Conservation (phyloP, 2,113 vertebrate genomes). For the Amphiprion ocellaris region DNA sequence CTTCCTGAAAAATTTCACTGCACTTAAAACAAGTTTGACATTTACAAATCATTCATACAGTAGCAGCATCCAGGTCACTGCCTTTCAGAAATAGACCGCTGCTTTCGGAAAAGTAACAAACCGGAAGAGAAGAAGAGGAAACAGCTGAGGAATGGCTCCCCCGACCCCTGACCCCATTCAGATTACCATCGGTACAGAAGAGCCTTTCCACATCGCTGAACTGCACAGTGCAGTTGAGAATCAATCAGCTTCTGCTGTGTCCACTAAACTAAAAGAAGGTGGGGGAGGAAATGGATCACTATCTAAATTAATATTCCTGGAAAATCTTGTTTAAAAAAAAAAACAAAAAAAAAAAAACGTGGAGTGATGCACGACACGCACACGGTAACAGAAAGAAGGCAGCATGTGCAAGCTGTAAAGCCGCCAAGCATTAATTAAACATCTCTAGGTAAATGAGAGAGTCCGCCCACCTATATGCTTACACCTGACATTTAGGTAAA, state of each 20-base stretch:
- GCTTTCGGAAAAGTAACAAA: background rate
- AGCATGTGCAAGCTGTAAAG: constrained; percentile 43
- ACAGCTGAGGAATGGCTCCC: constrained; percentile 23
- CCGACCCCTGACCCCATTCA: constrained; percentile 37
- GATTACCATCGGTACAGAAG: background rate
- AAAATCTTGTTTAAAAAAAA: background rate
- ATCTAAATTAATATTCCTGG: constrained; percentile 7
- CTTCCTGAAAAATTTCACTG: too few relatives aligned
- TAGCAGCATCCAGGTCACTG: constrained; percentile 20
- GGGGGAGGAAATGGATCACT: background rate
- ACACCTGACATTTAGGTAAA: constrained; percentile 61
- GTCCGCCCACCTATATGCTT: constrained; percentile 37
- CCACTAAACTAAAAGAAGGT: background rate
- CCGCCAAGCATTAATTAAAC: constrained; percentile 51
- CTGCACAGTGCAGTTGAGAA: background rate
- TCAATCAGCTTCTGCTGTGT: background rate
- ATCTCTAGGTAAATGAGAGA: constrained; percentile 31
- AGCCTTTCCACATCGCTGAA: constrained; percentile 11
- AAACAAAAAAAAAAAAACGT: background rate
- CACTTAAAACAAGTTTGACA: background rate
- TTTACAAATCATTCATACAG: background rate
- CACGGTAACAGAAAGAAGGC: background rate
- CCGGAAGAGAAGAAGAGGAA: constrained; percentile 5
- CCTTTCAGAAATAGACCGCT: background rate
- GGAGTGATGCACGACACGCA: background rate